Evolutionary conservation across 2,888 invertebrate genomes (phyloP).

Genomic region (Nowickia ferox): DNA sequence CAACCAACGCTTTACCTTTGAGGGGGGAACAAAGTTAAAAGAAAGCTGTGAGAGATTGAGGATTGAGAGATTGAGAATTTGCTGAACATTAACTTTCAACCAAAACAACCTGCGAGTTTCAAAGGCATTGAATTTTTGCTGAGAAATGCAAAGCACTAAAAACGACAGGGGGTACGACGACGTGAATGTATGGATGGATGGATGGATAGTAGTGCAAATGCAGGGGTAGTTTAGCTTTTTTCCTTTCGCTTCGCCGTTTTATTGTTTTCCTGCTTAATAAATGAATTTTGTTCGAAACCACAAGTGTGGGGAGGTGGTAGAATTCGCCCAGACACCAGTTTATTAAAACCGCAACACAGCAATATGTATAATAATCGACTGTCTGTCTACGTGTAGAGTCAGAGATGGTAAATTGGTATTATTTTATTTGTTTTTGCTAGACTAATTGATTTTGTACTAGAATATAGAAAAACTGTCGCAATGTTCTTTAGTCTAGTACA

Average conservation of each 20-base stretch:
- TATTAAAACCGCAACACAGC: conserved; percentile 65
- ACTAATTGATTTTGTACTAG: not conserved
- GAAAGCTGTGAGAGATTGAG: conserved; percentile 70
- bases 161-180: conserved; percentile 32
- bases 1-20: not conserved
- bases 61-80: conserved; percentile 77
- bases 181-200: not conserved
- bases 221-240: conserved; percentile 50
- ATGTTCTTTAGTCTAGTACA: too few relatives aligned
- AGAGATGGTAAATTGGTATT: conserved; percentile 13
- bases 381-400: not conserved
- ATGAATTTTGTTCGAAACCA: conserved; percentile 72
- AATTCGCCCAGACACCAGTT: conserved; percentile 52
- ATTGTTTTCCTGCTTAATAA: conserved; percentile 18
- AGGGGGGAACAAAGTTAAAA: not conserved
- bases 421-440: not conserved
- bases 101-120: conserved; percentile 71
- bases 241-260: conserved; percentile 11
- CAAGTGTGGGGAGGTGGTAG: conserved; percentile 72
- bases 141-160: conserved; percentile 60
- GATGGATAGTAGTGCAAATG: conserved; percentile 1
- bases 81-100: conserved; percentile 67
- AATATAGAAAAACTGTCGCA: too few relatives aligned
- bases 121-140: conserved; percentile 62
- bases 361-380: conserved; percentile 48